Percentiles rank a stretch among this genome's conserved stretches.
phyloP scores from a whole-genome alignment of 2,888 invertebrate genomes.

The Parnassius orleans region DNA sequence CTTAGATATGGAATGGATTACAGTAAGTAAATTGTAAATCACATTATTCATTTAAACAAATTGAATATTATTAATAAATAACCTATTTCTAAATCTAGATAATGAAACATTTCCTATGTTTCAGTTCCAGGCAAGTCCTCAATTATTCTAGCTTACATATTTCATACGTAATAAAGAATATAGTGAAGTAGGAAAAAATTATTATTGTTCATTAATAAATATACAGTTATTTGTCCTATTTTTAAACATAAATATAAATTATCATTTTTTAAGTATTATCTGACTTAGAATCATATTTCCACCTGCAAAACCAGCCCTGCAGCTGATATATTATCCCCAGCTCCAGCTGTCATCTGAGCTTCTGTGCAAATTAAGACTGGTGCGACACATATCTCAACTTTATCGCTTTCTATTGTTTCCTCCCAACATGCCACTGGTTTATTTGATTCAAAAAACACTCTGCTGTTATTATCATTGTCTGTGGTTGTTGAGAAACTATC shows the following conservation, averaged over 20 bases:
- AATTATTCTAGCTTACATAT: neutral
- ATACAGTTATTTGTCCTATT: neutral
- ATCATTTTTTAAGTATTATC: neutral
- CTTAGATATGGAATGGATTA: slow-evolving; percentile 16
- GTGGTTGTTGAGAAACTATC: slow-evolving; percentile 90
- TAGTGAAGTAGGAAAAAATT: slow-evolving; percentile 2
- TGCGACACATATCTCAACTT: slow-evolving; percentile 88
- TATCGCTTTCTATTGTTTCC: slow-evolving; percentile 77
- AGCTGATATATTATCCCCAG: slow-evolving; percentile 94
- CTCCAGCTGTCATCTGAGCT: slow-evolving; percentile 90
- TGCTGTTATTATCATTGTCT: slow-evolving; percentile 67
- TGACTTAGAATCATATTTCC: slow-evolving; percentile 57
- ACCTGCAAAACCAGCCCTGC: slow-evolving; percentile 89
- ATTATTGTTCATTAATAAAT: slow-evolving; percentile 5
- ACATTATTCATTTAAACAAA: neutral
- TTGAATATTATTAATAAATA: slow-evolving; percentile 19
- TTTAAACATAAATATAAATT: slow-evolving; percentile 1
- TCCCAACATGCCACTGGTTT: slow-evolving; percentile 92
- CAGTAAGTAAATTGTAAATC: slow-evolving; percentile 5
- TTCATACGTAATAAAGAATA: neutral
- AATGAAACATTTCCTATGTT: neutral
- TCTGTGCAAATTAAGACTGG: slow-evolving; percentile 92
- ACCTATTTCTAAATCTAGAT: neutral
- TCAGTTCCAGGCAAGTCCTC: slow-evolving; percentile 5
- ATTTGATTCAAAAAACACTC: slow-evolving; percentile 84